These are phyloP conservation scores for Seira musarum DNA, from an alignment of 2,888 invertebrate genomes.

Conservation along the genomic window DNA sequence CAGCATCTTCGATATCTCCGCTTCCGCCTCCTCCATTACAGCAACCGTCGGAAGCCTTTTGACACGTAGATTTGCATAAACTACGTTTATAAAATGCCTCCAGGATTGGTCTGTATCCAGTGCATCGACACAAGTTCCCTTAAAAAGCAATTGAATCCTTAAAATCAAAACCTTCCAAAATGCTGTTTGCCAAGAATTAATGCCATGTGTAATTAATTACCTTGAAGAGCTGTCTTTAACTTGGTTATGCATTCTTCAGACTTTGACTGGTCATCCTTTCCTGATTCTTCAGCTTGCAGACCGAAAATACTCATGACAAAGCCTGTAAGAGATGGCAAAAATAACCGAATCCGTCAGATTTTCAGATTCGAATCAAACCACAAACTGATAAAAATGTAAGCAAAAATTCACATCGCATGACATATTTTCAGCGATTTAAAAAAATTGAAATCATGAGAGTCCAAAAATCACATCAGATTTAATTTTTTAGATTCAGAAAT, in stretches of 20 bases:
- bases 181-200: too few relatives aligned
- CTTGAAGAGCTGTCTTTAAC: conserved; percentile 86
- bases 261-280: conserved; percentile 86
- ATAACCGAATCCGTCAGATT: too few relatives aligned
- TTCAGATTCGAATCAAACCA: too few relatives aligned
- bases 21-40: conserved; percentile 24
- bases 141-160: conserved; percentile 27
- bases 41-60: conserved; percentile 33
- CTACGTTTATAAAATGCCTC: conserved; percentile 85
- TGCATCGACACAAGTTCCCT: conserved; percentile 89
- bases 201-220: conserved; percentile 73
- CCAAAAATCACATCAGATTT: too few relatives aligned
- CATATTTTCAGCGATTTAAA: too few relatives aligned
- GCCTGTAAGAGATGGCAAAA: too few relatives aligned
- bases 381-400: too few relatives aligned
- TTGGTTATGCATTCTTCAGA: conserved; percentile 82
- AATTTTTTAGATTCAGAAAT: too few relatives aligned
- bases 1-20: conserved; percentile 51
- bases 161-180: neutral
- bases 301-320: conserved; percentile 72
- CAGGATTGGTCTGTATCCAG: conserved; percentile 94
- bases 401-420: too few relatives aligned
- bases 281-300: conserved; percentile 86
- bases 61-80: conserved; percentile 71
- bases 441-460: too few relatives aligned